A percentile compares a stretch with the other conserved stretches of the same genome.
Conservation (phyloP, 2,888 invertebrate genomes). For the Netelia fuscicornis region DNA sequence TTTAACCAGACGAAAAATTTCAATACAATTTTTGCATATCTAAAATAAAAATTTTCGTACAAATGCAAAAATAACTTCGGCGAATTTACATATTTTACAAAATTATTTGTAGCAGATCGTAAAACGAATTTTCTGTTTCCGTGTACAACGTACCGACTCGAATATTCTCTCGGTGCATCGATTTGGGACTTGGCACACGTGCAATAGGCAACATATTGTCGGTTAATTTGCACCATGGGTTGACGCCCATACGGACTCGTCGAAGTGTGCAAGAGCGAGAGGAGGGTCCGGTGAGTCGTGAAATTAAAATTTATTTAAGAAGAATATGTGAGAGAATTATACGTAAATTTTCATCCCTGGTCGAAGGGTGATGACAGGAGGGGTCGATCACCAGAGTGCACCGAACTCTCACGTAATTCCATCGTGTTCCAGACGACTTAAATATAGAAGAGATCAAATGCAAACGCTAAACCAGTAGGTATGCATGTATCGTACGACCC, state of each 20-base stretch:
- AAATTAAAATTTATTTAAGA: conserved; percentile 81
- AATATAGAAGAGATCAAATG: conserved; percentile 31
- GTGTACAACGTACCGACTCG: conserved; percentile 4
- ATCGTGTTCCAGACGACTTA: conserved; percentile 20
- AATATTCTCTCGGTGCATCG: conserved; percentile 68
- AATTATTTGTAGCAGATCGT: not conserved
- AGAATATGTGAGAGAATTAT: conserved; percentile 57
- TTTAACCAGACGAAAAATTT: no score
- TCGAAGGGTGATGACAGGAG: conserved; percentile 12
- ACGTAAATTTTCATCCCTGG: conserved; percentile 29
- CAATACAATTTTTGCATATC: not conserved
- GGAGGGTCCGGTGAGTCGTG: conserved; percentile 78
- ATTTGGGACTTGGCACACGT: conserved; percentile 76
- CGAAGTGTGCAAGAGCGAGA: conserved; percentile 73
- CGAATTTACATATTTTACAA: not conserved
- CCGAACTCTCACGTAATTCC: conserved; percentile 38
- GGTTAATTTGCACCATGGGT: conserved; percentile 78
- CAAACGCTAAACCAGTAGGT: not conserved
- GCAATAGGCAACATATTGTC: conserved; percentile 82
- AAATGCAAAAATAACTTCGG: not conserved
- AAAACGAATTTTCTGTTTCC: not conserved
- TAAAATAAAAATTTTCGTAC: not conserved
- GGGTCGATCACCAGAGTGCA: conserved; percentile 25
- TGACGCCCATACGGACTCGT: conserved; percentile 74
- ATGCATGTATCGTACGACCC: not conserved